phyloP scores from a whole-genome alignment of 2,797 vertebrate genomes.

The Scarus forsteni region DNA sequence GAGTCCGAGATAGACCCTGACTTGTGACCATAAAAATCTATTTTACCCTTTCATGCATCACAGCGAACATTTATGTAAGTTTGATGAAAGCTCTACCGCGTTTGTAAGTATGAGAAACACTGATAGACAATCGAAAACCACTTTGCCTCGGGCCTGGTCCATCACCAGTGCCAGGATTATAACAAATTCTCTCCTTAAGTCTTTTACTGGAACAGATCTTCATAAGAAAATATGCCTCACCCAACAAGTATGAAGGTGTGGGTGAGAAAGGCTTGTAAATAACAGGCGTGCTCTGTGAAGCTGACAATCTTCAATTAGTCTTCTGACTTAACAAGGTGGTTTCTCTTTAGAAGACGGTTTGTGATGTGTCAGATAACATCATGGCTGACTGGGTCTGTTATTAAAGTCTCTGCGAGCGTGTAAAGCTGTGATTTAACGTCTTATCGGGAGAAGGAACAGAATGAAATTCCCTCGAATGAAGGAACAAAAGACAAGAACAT shows the following conservation, averaged over 20 bases:
- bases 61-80: no score
- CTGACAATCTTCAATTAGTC: background rate
- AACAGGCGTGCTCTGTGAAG: background rate
- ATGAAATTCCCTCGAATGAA: background rate
- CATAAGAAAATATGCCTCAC: background rate
- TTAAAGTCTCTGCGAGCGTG: background rate
- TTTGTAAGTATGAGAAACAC: no score
- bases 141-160: no score
- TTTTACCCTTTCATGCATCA: no score
- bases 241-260: conserved; percentile 23
- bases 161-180: no score
- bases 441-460: background rate
- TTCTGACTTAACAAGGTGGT: background rate
- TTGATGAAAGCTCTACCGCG: no score
- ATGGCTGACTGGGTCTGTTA: background rate
- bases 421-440: background rate
- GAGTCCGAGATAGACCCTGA: no score
- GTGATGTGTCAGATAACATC: background rate
- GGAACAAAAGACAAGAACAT: background rate
- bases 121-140: no score
- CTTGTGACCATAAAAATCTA: no score
- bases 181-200: no score
- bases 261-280: background rate
- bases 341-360: background rate
- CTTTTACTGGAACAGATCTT: background rate